Percentiles rank a stretch among this genome's conserved stretches.
phyloP scores from a whole-genome alignment of 1,140 invertebrate species.

The Drosophila ananassae region DNA sequence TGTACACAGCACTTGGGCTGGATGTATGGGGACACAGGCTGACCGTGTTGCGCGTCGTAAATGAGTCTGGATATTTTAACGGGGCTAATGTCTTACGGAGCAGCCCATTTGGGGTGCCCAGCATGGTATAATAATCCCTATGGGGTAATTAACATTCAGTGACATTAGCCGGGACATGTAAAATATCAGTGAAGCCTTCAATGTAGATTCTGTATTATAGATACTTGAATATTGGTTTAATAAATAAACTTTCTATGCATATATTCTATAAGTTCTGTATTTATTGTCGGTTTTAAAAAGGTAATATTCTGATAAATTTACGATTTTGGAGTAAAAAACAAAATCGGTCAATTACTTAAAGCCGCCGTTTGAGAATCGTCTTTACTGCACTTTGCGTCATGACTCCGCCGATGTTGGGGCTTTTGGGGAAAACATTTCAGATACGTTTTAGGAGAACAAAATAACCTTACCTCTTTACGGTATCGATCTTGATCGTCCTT shows the following conservation, averaged over 20 bases:
- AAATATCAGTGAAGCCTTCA: not conserved
- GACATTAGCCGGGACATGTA: not conserved
- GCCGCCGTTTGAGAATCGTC: too few relatives aligned
- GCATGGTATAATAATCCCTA: slow-evolving; percentile 51
- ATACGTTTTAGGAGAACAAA: not conserved
- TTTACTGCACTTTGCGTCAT: too few relatives aligned
- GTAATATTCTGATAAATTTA: not conserved
- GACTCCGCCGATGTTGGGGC: not conserved
- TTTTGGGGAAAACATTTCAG: not conserved
- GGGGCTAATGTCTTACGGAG: slow-evolving; percentile 54
- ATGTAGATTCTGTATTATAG: too few relatives aligned
- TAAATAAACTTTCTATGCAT: too few relatives aligned
- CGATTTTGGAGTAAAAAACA: not conserved
- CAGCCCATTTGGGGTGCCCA: slow-evolving; percentile 40
- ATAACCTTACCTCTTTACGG: not conserved
- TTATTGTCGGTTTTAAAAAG: too few relatives aligned
- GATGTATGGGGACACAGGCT: slow-evolving; percentile 46
- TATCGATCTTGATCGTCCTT: not conserved
- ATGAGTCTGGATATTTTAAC: slow-evolving; percentile 48
- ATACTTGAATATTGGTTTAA: too few relatives aligned
- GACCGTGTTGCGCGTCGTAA: slow-evolving; percentile 59
- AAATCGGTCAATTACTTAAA: not conserved
- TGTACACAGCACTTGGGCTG: slow-evolving; percentile 40
- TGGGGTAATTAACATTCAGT: slow-evolving; percentile 64
- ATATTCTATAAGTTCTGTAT: too few relatives aligned